Base-by-base conservation (phyloP, 1,140 invertebrate genomes). In the Lutraria rhynchaena region DNA sequence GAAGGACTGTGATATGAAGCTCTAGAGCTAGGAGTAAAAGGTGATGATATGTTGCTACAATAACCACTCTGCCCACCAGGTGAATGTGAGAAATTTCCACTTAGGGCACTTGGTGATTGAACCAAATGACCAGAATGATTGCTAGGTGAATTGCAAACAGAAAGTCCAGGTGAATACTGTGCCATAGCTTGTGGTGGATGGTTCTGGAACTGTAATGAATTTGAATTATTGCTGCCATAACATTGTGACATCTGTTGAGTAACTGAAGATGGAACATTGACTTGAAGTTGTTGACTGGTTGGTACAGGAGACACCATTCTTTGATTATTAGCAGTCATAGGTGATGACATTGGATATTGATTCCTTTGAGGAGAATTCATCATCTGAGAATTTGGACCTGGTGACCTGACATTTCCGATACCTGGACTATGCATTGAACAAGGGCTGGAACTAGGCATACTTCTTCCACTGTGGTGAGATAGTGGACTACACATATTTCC, bases 401-500 rank as follows among this genome's bases (percentile, higher is more conserved):
- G 85, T n/a, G 86, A 87, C 27, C 81, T 84, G 1, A 87, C 75
- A 49, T 67, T 69, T 13, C 80, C 67, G n/a, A 81, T 83, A 19
- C 74, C 82, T 71, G 89, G 89, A 81, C 89, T 89, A 51, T 90
- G 86, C 49, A 89, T 67, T 22, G 87, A 87, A 44, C 83, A 80
- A 19, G 89, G 89, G 82, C 89, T 89, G 13, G 89, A 83, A 41
- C 85, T 85, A 35, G 85, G 85, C 35, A 88, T 46, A 46, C 81
- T 83, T 2, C 87, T 87, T n/a, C 84, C 84, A 63, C 88, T 88
- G 41, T 88, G 88, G 44, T 87, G 86, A 46, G 88, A 88, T 9
- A 83, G 85, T 61, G 89, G 88, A 71, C 89, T 90, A 13, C 85
- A 81, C 35, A 89, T 86, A 51, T 78, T 76, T 19, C 60, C 65